These are phyloP conservation scores for Maconellicoccus hirsutus DNA, from an alignment of 1,140 invertebrate genomes.

Conservation along the genomic window DNA sequence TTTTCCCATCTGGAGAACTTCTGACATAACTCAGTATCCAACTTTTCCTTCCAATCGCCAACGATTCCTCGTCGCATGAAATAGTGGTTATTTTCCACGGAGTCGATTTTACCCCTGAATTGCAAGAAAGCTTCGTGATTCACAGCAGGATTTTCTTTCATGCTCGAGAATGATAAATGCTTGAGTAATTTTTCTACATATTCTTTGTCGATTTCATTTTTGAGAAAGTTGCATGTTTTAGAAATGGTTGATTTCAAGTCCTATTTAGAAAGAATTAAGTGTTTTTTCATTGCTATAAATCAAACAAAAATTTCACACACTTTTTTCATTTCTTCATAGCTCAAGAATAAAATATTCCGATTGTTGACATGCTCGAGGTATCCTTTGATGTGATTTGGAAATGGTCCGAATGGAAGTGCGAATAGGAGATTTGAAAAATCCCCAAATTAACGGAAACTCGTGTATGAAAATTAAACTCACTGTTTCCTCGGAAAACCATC, in stretches of 20 bases:
- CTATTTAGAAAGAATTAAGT: constrained; percentile 18
- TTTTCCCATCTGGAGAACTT: constrained; percentile 64
- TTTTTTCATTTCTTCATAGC: constrained; percentile 40
- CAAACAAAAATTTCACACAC: no score
- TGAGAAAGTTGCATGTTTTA: constrained; percentile 63
- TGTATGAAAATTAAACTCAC: no score
- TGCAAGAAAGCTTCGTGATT: constrained; percentile 41
- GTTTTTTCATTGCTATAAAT: no score
- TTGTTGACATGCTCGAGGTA: constrained; percentile 34
- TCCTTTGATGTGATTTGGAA: constrained; percentile 32
- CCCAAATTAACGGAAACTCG: no score
- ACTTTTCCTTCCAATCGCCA: constrained; percentile 73
- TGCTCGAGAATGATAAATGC: constrained; percentile 49
- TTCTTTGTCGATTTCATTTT: constrained; percentile 49
- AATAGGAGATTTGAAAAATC: no score
- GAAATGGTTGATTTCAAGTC: constrained; percentile 48
- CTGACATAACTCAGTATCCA: constrained; percentile 52
- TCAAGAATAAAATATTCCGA: constrained; percentile 38
- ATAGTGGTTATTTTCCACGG: constrained; percentile 42
- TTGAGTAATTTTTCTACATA: constrained; percentile 51
- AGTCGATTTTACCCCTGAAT: constrained; percentile 37
- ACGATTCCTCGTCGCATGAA: constrained; percentile 71
- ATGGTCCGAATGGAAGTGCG: constrained; percentile 33
- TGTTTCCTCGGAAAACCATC: no score
- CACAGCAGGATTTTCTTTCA: constrained; percentile 63